A percentile compares a stretch with the other conserved stretches of the same genome.
Conservation (phyloP, 1,140 invertebrate species). For the Tribolium castaneum region DNA sequence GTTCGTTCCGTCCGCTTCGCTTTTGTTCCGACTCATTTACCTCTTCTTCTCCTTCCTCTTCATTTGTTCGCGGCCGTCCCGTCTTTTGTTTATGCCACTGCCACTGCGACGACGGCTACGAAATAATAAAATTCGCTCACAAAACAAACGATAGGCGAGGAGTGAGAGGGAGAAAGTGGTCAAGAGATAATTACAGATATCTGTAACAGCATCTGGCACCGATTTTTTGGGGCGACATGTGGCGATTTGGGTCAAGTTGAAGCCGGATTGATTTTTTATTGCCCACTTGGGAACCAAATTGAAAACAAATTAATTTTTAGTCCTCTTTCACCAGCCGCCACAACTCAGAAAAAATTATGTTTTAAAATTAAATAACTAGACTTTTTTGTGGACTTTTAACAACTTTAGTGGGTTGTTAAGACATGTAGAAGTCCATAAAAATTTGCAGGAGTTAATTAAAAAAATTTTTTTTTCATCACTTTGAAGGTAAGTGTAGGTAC, state of each 20-base stretch:
- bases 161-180: background rate
- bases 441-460: too few relatives aligned
- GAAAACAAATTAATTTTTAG: too few relatives aligned
- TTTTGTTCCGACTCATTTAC: conserved; percentile 60
- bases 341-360: too few relatives aligned
- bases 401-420: too few relatives aligned
- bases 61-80: conserved; percentile 54
- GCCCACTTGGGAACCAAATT: too few relatives aligned
- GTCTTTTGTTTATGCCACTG: conserved; percentile 54
- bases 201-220: background rate
- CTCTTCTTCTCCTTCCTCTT: conserved; percentile 59
- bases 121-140: conserved; percentile 22
- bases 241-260: background rate
- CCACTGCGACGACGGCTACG: conserved; percentile 24
- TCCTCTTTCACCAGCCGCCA: too few relatives aligned
- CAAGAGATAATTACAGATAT: background rate
- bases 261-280: background rate
- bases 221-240: background rate
- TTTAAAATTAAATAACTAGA: too few relatives aligned
- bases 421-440: too few relatives aligned
- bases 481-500: too few relatives aligned
- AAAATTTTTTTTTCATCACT: too few relatives aligned
- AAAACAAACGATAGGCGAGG: conserved; percentile 2
- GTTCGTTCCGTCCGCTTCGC: conserved; percentile 53
- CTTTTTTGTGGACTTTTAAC: too few relatives aligned